A percentile compares a stretch with the other conserved stretches of the same genome.
Evolutionary conservation across 2,888 invertebrate genomes (phyloP).

Genomic region (Macaria liturata): DNA sequence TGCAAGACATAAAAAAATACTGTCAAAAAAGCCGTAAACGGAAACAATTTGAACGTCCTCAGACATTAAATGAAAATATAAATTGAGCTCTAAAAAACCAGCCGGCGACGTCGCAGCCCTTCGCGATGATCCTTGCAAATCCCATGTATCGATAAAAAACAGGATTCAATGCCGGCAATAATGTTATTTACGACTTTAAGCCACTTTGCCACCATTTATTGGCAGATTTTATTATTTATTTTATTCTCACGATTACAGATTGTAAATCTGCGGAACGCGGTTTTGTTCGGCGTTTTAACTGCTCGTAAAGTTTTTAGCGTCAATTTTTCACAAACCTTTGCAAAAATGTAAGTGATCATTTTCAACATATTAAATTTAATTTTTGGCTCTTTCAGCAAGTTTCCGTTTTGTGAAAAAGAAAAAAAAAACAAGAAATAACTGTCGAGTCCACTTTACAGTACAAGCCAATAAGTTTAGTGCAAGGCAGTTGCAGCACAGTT

Average conservation of each 20-base stretch:
- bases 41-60: neutral
- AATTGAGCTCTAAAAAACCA: slow-evolving; percentile 19
- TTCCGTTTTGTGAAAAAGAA: no score
- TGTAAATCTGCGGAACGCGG: slow-evolving; percentile 10
- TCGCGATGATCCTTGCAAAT: slow-evolving; percentile 37
- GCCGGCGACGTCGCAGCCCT: slow-evolving; percentile 16
- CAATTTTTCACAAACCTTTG: no score
- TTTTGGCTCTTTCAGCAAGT: no score
- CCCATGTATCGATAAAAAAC: slow-evolving; percentile 45
- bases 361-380: no score
- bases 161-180: slow-evolving; percentile 41
- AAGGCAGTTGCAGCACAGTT: no score
- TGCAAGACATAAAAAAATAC: no score
- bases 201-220: slow-evolving; percentile 47
- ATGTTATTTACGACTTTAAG: slow-evolving; percentile 46
- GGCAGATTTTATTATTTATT: slow-evolving; percentile 29
- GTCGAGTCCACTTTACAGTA: no score
- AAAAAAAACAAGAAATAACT: no score
- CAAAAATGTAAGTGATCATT: no score
- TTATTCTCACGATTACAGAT: slow-evolving; percentile 18
- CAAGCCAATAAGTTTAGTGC: no score
- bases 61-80: slow-evolving; percentile 22
- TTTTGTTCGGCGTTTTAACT: slow-evolving; percentile 1
- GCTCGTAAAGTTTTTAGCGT: neutral
- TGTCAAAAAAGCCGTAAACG: no score